Conservation (phyloP, 1,140 invertebrate species). For the silkworm (Bombyx mori) region DNA sequence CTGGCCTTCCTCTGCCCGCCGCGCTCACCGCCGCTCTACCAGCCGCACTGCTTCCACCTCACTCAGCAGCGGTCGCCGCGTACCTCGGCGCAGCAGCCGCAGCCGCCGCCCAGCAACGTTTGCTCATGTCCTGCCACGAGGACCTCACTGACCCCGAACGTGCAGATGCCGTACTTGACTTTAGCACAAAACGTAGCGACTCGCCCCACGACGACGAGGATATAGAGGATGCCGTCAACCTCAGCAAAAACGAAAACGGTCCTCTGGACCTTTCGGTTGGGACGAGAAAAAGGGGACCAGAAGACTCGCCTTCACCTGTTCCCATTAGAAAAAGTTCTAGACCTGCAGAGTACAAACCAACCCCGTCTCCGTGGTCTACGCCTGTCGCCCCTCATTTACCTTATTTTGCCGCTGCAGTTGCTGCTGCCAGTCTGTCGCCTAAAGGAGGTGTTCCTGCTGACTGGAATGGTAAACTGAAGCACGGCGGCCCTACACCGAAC, state of each 20-base stretch:
- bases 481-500: constrained; percentile 75
- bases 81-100: constrained; percentile 79
- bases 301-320: constrained; percentile 76
- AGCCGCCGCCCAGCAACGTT: constrained; percentile 79
- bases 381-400: constrained; percentile 84
- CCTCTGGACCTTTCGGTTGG: constrained; percentile 86
- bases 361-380: constrained; percentile 82
- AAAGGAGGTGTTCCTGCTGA: constrained; percentile 75
- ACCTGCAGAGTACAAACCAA: constrained; percentile 75
- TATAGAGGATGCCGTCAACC: constrained; percentile 76
- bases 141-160: constrained; percentile 72
- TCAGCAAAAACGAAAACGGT: constrained; percentile 81
- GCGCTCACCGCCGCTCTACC: constrained; percentile 70
- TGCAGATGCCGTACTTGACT: constrained; percentile 78
- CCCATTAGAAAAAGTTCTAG: constrained; percentile 77
- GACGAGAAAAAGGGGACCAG: constrained; percentile 78
- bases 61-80: constrained; percentile 84
- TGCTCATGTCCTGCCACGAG: constrained; percentile 83
- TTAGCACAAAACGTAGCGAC: constrained; percentile 77
- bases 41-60: constrained; percentile 77
- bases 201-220: constrained; percentile 72
- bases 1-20: constrained; percentile 70
- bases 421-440: constrained; percentile 81
- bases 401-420: constrained; percentile 85
- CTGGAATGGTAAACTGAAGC: constrained; percentile 87